Evolutionary conservation across 2,113 vertebrate species (phyloP).

Genomic region (Zosterops lateralis): DNA sequence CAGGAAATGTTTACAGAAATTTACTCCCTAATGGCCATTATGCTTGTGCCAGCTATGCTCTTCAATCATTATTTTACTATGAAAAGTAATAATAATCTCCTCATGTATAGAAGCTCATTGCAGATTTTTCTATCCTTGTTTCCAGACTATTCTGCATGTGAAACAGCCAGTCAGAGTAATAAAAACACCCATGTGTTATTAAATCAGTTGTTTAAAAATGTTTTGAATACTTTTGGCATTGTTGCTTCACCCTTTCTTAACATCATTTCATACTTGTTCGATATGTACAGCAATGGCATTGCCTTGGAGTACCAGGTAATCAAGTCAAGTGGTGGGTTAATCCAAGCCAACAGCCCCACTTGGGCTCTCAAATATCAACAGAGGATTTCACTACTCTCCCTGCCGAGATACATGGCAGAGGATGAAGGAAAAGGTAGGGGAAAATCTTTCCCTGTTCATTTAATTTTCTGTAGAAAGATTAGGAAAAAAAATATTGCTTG

Average conservation of each 20-base stretch:
- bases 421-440: not conserved
- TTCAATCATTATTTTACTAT: not conserved
- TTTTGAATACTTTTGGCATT: not conserved
- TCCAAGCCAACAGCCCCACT: not conserved
- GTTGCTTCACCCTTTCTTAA: not conserved
- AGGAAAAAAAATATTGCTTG: not conserved
- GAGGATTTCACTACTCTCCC: not conserved
- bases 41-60: not conserved
- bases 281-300: not conserved
- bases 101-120: accelerated
- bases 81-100: not conserved
- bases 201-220: not conserved
- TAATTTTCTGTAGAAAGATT: not conserved
- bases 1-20: not conserved
- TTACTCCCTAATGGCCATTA: not conserved
- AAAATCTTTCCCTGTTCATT: not conserved
- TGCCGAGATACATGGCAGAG: not conserved
- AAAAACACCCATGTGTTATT: not conserved
- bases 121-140: not conserved
- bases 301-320: not conserved
- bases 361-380: not conserved
- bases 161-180: not conserved
- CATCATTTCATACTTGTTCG: not conserved
- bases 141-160: not conserved
- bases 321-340: not conserved